phyloP scores from a whole-genome alignment of 2,113 vertebrate species.

The Paramormyrops kingsleyae region DNA sequence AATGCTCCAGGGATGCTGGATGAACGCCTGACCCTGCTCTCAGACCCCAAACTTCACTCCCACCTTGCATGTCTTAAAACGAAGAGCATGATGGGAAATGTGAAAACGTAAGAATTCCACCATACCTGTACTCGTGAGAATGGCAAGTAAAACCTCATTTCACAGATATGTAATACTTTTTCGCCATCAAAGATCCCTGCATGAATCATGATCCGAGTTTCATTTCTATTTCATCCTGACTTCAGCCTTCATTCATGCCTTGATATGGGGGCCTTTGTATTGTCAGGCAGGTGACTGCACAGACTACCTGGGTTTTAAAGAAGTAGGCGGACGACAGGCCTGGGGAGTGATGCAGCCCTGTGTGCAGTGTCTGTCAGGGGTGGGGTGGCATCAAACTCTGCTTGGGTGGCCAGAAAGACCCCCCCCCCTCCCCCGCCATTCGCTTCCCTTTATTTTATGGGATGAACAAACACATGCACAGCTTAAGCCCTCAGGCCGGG shows the following conservation, averaged over 20 bases:
- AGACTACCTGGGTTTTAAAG: background rate
- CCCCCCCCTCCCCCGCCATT: background rate
- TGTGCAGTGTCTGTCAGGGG: background rate
- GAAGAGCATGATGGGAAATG: background rate
- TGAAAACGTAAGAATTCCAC: background rate
- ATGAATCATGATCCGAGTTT: background rate
- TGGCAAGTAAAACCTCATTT: background rate
- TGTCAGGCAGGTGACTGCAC: background rate
- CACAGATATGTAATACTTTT: background rate
- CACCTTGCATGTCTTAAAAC: background rate
- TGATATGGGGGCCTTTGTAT: background rate
- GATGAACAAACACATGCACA: background rate
- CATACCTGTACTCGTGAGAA: background rate
- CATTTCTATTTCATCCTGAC: background rate
- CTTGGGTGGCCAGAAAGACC: background rate
- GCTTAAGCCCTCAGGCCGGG: background rate
- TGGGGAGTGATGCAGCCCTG: background rate
- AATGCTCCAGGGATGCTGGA: background rate
- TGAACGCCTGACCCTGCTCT: background rate
- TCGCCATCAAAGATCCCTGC: background rate
- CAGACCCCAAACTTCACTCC: background rate
- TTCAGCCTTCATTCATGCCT: background rate
- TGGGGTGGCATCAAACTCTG: background rate
- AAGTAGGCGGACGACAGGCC: background rate
- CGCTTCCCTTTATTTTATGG: background rate